Percentiles rank a stretch among this genome's conserved stretches.
These are phyloP conservation scores for Meloe dianella DNA, from an alignment of 2,888 invertebrate genomes.

Conservation along the genomic window DNA sequence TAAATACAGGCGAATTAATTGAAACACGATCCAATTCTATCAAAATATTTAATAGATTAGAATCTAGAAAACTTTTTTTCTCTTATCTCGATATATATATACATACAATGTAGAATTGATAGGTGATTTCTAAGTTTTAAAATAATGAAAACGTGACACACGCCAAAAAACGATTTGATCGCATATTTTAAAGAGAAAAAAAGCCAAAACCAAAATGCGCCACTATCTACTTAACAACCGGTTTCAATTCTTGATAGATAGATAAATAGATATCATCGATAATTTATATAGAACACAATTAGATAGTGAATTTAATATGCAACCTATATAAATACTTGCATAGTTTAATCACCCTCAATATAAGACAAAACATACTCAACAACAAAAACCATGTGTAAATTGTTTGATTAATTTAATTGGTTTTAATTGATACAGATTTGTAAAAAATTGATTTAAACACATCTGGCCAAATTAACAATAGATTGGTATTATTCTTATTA, in stretches of 20 bases:
- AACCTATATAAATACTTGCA: no score
- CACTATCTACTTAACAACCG: not conserved
- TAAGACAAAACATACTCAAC: not conserved
- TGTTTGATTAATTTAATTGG: not conserved
- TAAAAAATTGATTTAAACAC: not conserved
- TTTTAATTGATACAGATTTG: conserved; percentile 2
- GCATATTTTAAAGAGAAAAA: no score
- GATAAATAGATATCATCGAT: not conserved
- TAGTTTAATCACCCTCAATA: not conserved
- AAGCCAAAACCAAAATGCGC: no score
- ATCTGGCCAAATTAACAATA: not conserved
- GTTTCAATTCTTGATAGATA: not conserved
- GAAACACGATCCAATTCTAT: conserved; percentile 5
- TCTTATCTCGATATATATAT: conserved; percentile 3
- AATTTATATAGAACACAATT: not conserved
- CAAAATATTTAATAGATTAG: not conserved
- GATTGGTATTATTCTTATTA: not conserved
- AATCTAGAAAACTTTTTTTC: not conserved
- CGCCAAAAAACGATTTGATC: conserved; percentile 18
- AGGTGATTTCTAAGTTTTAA: conserved; percentile 24
- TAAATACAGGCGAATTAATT: conserved; percentile 2
- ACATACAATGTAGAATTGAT: conserved; percentile 28
- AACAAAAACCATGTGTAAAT: no score
- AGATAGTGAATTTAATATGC: not conserved
- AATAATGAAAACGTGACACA: conserved; percentile 33